Conservation (phyloP, 2,797 vertebrate species). For the Pangasius djambal region DNA sequence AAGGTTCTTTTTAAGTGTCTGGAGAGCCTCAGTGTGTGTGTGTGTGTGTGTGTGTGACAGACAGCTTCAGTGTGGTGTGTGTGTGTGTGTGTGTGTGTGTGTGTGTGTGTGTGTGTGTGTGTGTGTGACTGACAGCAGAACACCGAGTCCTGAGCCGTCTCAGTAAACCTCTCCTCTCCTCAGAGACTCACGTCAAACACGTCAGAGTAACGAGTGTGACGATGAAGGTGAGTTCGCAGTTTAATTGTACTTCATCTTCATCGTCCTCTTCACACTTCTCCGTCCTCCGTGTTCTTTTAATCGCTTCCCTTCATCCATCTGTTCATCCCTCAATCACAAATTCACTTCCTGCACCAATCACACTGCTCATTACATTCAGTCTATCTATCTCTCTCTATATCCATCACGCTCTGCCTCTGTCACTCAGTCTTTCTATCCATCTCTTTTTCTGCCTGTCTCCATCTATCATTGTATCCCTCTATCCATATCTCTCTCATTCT, state of each 20-base stretch:
- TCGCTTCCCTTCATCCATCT: neutral
- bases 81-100: neutral
- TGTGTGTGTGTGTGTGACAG: neutral
- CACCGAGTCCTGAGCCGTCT: neutral
- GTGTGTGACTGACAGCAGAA: slow-evolving; percentile 11
- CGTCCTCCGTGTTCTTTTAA: neutral
- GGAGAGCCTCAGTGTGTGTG: neutral
- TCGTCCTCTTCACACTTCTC: neutral
- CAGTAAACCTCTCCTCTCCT: neutral
- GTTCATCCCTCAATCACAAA: neutral
- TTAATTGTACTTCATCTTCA: neutral
- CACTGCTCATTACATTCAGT: neutral
- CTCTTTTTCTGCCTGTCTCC: neutral
- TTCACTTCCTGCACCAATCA: neutral
- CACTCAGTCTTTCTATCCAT: neutral
- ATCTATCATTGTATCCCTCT: neutral
- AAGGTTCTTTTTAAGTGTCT: neutral
- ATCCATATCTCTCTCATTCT: neutral
- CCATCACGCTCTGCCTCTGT: neutral
- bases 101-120: neutral
- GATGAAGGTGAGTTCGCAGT: neutral
- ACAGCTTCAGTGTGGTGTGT: neutral
- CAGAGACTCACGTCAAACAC: neutral
- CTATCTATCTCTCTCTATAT: neutral
- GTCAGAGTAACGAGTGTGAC: neutral